Evolutionary conservation across 1,140 invertebrate species (phyloP).

Genomic region (Lasioglossum albipes): DNA sequence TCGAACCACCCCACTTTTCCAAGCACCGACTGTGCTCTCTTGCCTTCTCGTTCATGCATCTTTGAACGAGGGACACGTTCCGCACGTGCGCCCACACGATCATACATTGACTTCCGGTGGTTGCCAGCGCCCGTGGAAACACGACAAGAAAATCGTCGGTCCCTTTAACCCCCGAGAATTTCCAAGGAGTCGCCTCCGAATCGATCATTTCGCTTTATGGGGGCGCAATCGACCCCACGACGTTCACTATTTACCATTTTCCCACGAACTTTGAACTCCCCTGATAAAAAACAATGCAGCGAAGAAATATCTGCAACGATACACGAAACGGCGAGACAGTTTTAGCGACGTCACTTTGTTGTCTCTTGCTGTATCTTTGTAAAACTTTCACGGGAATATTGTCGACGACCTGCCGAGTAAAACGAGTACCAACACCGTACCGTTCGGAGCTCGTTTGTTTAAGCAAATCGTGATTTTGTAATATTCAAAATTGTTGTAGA

Average conservation of each 20-base stretch:
- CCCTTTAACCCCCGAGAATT: background rate
- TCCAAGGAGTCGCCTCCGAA: background rate
- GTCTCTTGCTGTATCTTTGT: too few species aligned
- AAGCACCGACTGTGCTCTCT: constrained; percentile 56
- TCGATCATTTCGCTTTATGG: background rate
- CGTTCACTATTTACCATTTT: background rate
- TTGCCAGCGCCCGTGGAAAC: constrained; percentile 2
- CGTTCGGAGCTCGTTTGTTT: too few species aligned
- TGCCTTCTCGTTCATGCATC: constrained; percentile 57
- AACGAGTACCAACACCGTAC: too few species aligned
- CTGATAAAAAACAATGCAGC: too few species aligned
- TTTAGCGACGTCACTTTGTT: too few species aligned
- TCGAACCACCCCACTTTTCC: background rate
- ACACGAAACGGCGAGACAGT: too few species aligned
- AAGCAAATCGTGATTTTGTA: too few species aligned
- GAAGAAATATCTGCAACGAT: too few species aligned
- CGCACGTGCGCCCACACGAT: constrained; percentile 43
- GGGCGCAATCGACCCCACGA: background rate
- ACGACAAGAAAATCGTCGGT: constrained; percentile 3
- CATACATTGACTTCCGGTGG: constrained; percentile 34
- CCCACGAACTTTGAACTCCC: background rate
- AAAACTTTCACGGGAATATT: too few species aligned
- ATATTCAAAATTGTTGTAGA: too few species aligned
- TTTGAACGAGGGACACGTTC: constrained; percentile 50
- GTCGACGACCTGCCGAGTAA: too few species aligned